Conservation (phyloP, 2,113 vertebrate genomes). For the Triplophysa siluroides region DNA sequence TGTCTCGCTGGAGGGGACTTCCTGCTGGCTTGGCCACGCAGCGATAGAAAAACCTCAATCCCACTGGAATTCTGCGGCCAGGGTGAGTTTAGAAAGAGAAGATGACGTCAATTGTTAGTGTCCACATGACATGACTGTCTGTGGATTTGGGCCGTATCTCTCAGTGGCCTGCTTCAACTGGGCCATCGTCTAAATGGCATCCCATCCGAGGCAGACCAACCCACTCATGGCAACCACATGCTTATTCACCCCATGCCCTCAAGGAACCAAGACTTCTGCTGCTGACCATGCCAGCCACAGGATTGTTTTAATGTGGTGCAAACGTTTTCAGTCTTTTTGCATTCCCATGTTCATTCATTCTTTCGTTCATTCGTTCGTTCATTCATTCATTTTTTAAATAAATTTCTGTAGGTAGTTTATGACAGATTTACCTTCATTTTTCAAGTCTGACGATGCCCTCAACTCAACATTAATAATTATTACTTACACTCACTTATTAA, state of each 20-base stretch:
- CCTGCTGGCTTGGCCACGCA: conserved; percentile 53
- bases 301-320: conserved; percentile 54
- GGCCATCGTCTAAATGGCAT: conserved; percentile 59
- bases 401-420: too few species aligned
- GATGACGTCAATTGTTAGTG: conserved; percentile 45
- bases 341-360: conserved; percentile 28
- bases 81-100: conserved; percentile 46
- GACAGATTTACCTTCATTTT: too few species aligned
- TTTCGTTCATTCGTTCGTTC: conserved; percentile 48
- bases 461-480: too few species aligned
- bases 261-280: conserved; percentile 69
- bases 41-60: conserved; percentile 47
- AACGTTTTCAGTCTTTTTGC: not conserved
- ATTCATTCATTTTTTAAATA: conserved; percentile 39
- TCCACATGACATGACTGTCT: conserved; percentile 55
- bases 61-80: conserved; percentile 49
- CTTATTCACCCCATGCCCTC: conserved; percentile 66
- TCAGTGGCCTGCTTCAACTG: conserved; percentile 14
- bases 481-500: too few species aligned
- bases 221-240: conserved; percentile 69
- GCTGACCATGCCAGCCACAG: conserved; percentile 68
- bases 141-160: conserved; percentile 6
- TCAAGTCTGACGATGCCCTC: too few species aligned
- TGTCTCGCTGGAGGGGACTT: conserved; percentile 58
- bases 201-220: conserved; percentile 66